Evolutionary conservation across 2,797 vertebrate species (phyloP), one percentile per base, ranked within the genome.

Genomic region (Gobio occitaniae): DNA sequence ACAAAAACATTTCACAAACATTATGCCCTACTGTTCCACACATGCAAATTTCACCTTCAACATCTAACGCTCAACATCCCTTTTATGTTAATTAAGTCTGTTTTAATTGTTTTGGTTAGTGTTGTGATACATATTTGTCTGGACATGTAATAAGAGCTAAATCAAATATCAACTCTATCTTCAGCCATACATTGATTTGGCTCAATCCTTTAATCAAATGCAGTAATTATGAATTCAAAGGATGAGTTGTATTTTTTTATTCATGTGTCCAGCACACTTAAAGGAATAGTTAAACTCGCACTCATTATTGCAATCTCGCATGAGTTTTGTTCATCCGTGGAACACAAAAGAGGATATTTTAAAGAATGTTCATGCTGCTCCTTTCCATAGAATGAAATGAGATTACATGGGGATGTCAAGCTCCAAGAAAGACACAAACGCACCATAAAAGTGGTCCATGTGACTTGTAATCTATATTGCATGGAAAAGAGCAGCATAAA

Each of bases 101-200:
- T 65, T 59, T 83, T 75, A 83, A 75, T 83, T 29, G 59, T 65
- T 83, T 54, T 16, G 61, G n/a, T 52, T 83, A n/a, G 44, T 74
- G 56, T n/a, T 47, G 21, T 16, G 52, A 36, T 82, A 50, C 44
- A 63, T 50, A 36, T 50, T 74, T 71, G 65, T 59, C n/a, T 59
- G n/a, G 19, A 82, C 47, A 32, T 71, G 17, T 71, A 17, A 25
- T 71, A 9, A 71, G 10, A 72, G 16, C 25, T n/a, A 61, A 48
- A 81, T 19, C 1, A 56, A 78, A 47, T 44, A 41, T 61, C 15
- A 44, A 29, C 63, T 63, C 9, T 3, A 17, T 63, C 10, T 47
- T 29, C 7, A 66, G 44, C 25, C 77, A 79, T 36, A 32, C 15
- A 32, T 29, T 21, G 3, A 32, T 79, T 32, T 4, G 16, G 41